These are phyloP conservation scores for Cuculus canorus DNA, from an alignment of 2,797 vertebrate species.

Conservation along the genomic window DNA sequence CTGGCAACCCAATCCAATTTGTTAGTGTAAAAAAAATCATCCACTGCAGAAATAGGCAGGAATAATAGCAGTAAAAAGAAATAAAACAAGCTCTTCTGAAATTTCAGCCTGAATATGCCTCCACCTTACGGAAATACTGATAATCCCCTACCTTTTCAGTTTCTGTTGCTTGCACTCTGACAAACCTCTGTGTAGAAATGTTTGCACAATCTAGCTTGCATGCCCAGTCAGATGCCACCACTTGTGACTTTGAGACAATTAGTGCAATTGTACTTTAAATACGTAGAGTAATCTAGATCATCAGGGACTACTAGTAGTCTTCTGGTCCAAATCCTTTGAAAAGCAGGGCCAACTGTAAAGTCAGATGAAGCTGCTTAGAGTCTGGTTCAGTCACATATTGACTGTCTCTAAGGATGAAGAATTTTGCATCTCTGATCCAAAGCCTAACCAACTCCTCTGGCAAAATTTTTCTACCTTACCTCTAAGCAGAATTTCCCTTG, in stretches of 20 bases:
- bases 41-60: conserved; percentile 50
- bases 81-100: conserved; percentile 43
- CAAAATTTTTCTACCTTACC: neutral
- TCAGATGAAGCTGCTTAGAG: neutral
- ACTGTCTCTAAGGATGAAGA: neutral
- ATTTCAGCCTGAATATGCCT: neutral
- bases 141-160: neutral
- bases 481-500: neutral
- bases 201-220: neutral
- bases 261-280: neutral
- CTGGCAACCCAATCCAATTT: conserved; percentile 55
- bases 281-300: neutral
- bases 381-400: neutral
- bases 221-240: neutral
- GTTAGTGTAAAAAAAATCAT: conserved; percentile 52
- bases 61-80: conserved; percentile 38
- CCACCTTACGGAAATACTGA: conserved; percentile 20
- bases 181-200: neutral
- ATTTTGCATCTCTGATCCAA: neutral
- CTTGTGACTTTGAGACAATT: neutral
- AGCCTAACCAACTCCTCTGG: neutral
- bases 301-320: neutral
- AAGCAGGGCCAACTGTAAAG: neutral
- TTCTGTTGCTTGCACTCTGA: neutral
- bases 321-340: neutral